phyloP scores from a whole-genome alignment of 2,113 vertebrate species.

The Nettapus auritus region DNA sequence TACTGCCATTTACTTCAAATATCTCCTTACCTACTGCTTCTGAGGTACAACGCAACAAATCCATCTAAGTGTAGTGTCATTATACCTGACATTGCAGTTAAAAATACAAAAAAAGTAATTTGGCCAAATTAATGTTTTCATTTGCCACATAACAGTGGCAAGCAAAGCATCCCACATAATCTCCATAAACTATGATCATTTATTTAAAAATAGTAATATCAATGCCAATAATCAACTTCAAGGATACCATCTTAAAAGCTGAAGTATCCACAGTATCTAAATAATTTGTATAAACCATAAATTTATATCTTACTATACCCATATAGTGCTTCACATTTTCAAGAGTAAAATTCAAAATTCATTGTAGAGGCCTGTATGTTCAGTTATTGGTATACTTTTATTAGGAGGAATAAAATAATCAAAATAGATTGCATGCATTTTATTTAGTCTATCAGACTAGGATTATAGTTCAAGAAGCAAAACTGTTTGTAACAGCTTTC shows the following conservation, averaged over 20 bases:
- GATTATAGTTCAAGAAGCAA: background rate
- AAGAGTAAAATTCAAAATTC: background rate
- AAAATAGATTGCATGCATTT: background rate
- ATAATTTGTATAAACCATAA: background rate
- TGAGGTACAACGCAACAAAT: background rate
- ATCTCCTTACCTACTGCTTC: too few relatives aligned
- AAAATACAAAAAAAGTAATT: background rate
- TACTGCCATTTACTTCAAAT: background rate
- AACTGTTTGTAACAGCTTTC: background rate
- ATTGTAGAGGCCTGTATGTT: background rate
- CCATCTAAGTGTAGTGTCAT: background rate
- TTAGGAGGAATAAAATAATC: background rate
- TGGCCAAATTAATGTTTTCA: background rate
- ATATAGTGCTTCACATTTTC: background rate
- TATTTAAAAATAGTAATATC: background rate
- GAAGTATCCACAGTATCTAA: fast-evolving
- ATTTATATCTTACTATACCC: background rate
- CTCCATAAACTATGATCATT: background rate
- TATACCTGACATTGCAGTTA: background rate
- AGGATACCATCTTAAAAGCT: background rate
- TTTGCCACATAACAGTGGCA: background rate
- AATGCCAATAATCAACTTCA: background rate
- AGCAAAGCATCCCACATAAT: background rate
- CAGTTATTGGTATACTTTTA: background rate
- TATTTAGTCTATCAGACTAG: background rate